A percentile compares a stretch with the other conserved stretches of the same genome.
Conservation (phyloP, 2,797 vertebrate genomes). For the Scolopax bukidnonensis region DNA sequence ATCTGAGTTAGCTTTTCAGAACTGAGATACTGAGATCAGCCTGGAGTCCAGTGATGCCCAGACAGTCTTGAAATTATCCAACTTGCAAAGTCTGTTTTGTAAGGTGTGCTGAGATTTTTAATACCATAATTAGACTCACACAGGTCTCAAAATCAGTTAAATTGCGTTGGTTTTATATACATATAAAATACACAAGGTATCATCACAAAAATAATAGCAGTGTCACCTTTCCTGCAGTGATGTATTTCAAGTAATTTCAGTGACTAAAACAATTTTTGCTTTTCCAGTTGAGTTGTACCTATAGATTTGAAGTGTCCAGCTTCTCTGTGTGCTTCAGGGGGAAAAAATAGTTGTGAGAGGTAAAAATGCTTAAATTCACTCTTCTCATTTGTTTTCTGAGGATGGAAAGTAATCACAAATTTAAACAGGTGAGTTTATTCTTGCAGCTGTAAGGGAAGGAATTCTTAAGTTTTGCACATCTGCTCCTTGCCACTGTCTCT, state of each 20-base stretch:
- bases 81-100: not conserved
- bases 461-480: not conserved
- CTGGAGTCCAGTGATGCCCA: not conserved
- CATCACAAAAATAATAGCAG: not conserved
- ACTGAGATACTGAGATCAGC: not conserved
- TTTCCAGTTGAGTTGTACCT: not conserved
- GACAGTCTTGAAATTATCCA: rapidly evolving
- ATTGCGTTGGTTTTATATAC: not conserved
- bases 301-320: not conserved
- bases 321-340: not conserved
- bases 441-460: not conserved
- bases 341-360: not conserved
- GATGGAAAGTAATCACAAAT: not conserved
- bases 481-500: not conserved
- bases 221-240: not conserved
- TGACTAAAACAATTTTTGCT: not conserved
- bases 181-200: not conserved
- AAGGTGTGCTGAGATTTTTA: not conserved
- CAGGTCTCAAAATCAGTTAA: not conserved
- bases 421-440: not conserved
- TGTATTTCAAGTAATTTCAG: not conserved
- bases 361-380: not conserved
- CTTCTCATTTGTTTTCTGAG: not conserved
- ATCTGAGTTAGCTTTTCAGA: not conserved
- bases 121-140: not conserved